Evolutionary conservation across 2,113 vertebrate species (phyloP).

Genomic region (Brevimyrus niger): DNA sequence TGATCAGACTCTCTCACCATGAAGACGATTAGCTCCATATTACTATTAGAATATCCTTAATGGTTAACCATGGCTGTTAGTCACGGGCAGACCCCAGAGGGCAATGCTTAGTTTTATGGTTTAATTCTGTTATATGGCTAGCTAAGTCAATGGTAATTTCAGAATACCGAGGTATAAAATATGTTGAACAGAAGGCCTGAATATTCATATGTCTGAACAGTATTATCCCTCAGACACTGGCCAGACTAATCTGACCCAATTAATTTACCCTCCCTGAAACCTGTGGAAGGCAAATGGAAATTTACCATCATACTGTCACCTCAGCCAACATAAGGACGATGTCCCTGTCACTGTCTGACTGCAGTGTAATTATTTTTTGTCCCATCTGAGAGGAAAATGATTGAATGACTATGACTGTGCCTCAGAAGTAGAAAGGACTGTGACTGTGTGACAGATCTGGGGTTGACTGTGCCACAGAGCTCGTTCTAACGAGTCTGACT

Average conservation of each 20-base stretch:
- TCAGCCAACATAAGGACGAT: conserved; percentile 10
- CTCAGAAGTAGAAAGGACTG: not conserved
- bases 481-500: not conserved
- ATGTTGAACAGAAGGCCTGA: not conserved
- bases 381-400: not conserved
- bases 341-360: conserved; percentile 20
- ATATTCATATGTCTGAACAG: conserved; percentile 1
- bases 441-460: not conserved
- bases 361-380: conserved; percentile 15
- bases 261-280: conserved; percentile 15
- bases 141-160: not conserved
- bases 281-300: conserved; percentile 13
- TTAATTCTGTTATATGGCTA: conserved; percentile 6
- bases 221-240: conserved; percentile 1
- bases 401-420: not conserved
- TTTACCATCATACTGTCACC: conserved; percentile 24
- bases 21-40: not conserved
- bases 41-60: conserved; percentile 3
- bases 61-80: conserved; percentile 4
- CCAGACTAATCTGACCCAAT: conserved; percentile 5
- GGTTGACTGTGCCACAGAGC: not conserved
- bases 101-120: not conserved
- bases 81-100: not conserved
- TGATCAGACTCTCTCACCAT: not conserved
- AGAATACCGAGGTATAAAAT: not conserved